Evolutionary conservation across 2,797 vertebrate species (phyloP).

Genomic region (Urophycis tenuis): DNA sequence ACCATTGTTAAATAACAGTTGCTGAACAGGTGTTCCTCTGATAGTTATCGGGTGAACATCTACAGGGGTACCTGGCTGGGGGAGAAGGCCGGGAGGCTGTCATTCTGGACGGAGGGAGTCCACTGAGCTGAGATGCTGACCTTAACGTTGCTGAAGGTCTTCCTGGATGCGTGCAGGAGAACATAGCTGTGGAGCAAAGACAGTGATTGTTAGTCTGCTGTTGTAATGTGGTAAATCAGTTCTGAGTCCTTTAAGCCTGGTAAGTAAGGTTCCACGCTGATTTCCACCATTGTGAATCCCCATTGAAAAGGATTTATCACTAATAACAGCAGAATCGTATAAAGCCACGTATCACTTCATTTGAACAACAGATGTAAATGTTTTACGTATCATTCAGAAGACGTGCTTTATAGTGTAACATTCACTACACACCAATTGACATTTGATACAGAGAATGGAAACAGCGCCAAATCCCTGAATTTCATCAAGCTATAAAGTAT

Average conservation of each 20-base stretch:
- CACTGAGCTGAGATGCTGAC: slow-evolving; percentile 94
- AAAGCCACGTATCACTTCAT: too few species aligned
- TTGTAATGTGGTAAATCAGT: background rate
- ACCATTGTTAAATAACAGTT: background rate
- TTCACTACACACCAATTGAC: too few species aligned
- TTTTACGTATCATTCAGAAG: background rate
- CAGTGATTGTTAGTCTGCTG: background rate
- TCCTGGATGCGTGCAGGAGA: slow-evolving; percentile 89
- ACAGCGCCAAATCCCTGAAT: too few species aligned
- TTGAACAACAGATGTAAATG: background rate
- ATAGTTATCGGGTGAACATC: background rate
- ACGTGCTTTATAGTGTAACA: background rate
- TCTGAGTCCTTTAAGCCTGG: background rate
- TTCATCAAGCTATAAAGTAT: too few species aligned
- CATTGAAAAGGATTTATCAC: background rate
- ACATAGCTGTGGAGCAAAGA: slow-evolving; percentile 75
- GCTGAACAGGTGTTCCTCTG: background rate
- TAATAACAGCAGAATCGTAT: background rate
- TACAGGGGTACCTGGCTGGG: slow-evolving; percentile 70
- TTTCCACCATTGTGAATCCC: background rate
- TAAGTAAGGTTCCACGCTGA: background rate
- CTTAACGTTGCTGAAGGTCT: slow-evolving; percentile 98
- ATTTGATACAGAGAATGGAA: too few species aligned
- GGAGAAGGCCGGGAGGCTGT: slow-evolving; percentile 51
- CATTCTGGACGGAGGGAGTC: slow-evolving; percentile 79